Evolutionary conservation across 2,113 vertebrate species (phyloP).

Genomic region (Reinhardtius hippoglossoides): DNA sequence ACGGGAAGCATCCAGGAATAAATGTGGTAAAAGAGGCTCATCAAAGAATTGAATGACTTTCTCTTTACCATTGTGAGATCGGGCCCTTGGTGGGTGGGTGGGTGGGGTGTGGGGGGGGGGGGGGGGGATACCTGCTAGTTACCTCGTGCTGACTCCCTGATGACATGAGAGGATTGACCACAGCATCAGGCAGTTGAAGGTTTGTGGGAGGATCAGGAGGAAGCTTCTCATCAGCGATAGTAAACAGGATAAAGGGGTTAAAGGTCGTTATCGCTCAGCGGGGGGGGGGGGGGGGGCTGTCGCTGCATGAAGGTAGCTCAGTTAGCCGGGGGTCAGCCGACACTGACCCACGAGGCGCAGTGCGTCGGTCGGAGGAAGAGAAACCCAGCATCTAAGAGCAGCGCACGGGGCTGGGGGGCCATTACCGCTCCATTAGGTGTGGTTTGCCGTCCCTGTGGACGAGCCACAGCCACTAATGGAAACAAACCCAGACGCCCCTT

Average conservation of each 20-base stretch:
- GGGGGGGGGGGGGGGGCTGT: not conserved
- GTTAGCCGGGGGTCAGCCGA: constrained; percentile 27
- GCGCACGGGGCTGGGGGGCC: not conserved
- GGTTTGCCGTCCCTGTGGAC: constrained; percentile 46
- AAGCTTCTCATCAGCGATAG: not conserved
- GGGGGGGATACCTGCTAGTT: not conserved
- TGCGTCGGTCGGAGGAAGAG: constrained; percentile 12
- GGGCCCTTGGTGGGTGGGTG: too few species aligned
- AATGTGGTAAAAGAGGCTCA: too few species aligned
- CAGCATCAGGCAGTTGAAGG: too few species aligned
- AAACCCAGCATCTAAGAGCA: constrained; percentile 46
- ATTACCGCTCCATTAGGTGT: constrained; percentile 61
- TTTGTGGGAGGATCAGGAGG: too few species aligned
- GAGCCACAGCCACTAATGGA: constrained; percentile 58
- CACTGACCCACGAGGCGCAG: constrained; percentile 6
- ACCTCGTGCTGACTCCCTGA: not conserved
- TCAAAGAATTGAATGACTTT: too few species aligned
- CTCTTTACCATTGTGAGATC: too few species aligned
- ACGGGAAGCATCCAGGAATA: too few species aligned
- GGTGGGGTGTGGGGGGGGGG: too few species aligned
- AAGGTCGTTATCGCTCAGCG: not conserved
- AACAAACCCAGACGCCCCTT: constrained; percentile 44
- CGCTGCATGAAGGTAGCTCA: constrained; percentile 13
- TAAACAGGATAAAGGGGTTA: not conserved
- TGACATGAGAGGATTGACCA: too few species aligned